Conservation (phyloP, 2,888 invertebrate genomes). For the Blastobasis adustella region DNA sequence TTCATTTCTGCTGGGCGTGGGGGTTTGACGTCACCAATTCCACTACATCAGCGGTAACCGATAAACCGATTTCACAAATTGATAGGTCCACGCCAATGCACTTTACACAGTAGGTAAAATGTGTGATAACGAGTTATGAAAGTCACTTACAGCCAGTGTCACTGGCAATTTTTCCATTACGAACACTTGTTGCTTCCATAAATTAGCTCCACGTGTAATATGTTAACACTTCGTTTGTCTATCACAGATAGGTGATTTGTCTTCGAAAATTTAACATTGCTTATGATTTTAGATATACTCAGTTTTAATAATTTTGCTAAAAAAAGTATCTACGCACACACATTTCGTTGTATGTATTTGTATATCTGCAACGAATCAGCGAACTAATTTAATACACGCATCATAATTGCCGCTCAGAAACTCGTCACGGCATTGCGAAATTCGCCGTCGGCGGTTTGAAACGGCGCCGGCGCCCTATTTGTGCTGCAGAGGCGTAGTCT, state of each 20-base stretch:
- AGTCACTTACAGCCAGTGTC: constrained; percentile 9
- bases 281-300: too few relatives aligned
- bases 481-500: neutral
- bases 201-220: too few relatives aligned
- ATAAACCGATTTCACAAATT: constrained; percentile 34
- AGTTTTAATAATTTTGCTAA: too few relatives aligned
- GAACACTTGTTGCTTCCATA: too few relatives aligned
- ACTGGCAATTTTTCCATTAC: constrained; percentile 10
- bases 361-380: neutral
- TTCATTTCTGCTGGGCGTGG: neutral
- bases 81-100: constrained; percentile 22
- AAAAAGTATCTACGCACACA: too few relatives aligned
- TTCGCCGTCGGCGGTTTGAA: too few relatives aligned
- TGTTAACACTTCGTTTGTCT: too few relatives aligned
- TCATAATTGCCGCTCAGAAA: neutral
- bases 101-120: constrained; percentile 19
- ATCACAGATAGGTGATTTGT: too few relatives aligned
- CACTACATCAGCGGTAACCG: constrained; percentile 22
- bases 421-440: neutral
- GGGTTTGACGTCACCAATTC: constrained; percentile 24
- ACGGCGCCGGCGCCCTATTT: neutral
- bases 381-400: neutral
- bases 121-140: constrained; percentile 14
- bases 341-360: too few relatives aligned
- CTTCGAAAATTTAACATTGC: too few relatives aligned